Conservation (phyloP, 2,797 vertebrate genomes). For the Sebastolobus altivelis region DNA sequence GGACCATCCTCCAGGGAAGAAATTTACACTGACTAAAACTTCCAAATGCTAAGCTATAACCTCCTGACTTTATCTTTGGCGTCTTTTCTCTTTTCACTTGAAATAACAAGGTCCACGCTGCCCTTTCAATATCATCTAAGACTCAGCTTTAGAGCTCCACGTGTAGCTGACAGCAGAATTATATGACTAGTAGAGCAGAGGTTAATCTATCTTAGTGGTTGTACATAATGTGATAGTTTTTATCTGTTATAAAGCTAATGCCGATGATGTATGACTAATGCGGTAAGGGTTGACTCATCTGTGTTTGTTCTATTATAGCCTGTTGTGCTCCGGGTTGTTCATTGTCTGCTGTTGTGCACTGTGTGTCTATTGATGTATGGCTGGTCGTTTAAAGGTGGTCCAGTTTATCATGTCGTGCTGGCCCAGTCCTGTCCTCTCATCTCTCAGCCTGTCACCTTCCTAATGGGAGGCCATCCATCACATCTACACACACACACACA, state of each 20-base stretch:
- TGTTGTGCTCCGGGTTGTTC: constrained; percentile 42
- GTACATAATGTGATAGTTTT: constrained; percentile 7
- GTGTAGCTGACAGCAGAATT: constrained; percentile 9
- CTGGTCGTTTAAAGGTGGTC: constrained; percentile 68
- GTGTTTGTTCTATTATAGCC: constrained; percentile 28
- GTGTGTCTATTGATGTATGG: constrained; percentile 66
- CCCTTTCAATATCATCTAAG: constrained; percentile 10
- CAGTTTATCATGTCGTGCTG: constrained; percentile 71
- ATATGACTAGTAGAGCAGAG: constrained; percentile 9
- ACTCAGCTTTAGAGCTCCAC: not conserved
- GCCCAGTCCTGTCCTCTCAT: constrained; percentile 70
- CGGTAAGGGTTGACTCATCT: constrained; percentile 22
- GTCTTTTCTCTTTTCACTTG: constrained; percentile 17
- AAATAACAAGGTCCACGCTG: constrained; percentile 2
- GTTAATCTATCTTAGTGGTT: constrained; percentile 6
- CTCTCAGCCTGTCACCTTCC: constrained; percentile 68
- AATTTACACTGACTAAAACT: constrained; percentile 4
- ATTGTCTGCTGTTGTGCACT: constrained; percentile 33
- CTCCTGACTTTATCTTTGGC: constrained; percentile 1
- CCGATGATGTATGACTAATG: constrained; percentile 33
- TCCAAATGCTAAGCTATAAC: constrained; percentile 6
- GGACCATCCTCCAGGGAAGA: not conserved
- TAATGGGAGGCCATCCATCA: constrained; percentile 74
- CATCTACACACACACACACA: constrained; percentile 32
- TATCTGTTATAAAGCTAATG: constrained; percentile 9